Percentiles rank a stretch among this genome's conserved stretches.
phyloP scores from a whole-genome alignment of 2,888 invertebrate genomes.

The Callosobruchus maculatus region DNA sequence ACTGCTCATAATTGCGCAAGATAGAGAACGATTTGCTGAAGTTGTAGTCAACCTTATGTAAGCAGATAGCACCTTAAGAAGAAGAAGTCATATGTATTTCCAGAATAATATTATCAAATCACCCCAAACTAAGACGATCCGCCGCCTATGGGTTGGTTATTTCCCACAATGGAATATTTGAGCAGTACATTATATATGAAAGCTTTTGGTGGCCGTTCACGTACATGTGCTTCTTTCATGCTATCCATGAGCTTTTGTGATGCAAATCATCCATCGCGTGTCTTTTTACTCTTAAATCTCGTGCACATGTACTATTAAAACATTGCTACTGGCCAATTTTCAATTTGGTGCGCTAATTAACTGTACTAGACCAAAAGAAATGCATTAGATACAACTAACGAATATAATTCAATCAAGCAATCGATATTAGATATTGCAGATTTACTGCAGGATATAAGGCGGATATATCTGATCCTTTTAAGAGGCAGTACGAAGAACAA shows the following conservation, averaged over 20 bases:
- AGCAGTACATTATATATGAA: not conserved
- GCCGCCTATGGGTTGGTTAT: not conserved
- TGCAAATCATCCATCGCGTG: not conserved
- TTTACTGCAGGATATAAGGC: not conserved
- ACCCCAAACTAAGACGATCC: not conserved
- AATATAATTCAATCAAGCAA: not conserved
- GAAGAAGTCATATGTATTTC: too few species aligned
- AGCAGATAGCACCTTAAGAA: too few species aligned
- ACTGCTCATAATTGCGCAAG: too few species aligned
- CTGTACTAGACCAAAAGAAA: not conserved
- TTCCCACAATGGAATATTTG: not conserved
- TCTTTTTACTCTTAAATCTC: not conserved
- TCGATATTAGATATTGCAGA: not conserved
- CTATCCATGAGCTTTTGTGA: not conserved
- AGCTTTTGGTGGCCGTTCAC: not conserved
- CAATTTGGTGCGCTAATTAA: not conserved
- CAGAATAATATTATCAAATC: too few species aligned
- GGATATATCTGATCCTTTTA: too few species aligned
- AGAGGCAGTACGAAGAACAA: too few species aligned
- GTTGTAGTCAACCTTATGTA: too few species aligned
- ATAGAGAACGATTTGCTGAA: too few species aligned
- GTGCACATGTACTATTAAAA: not conserved
- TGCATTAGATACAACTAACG: not conserved
- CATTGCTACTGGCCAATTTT: not conserved
- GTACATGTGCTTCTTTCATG: not conserved